Evolutionary conservation across 2,113 vertebrate genomes (phyloP).

Genomic region (Chaenocephalus aceratus): DNA sequence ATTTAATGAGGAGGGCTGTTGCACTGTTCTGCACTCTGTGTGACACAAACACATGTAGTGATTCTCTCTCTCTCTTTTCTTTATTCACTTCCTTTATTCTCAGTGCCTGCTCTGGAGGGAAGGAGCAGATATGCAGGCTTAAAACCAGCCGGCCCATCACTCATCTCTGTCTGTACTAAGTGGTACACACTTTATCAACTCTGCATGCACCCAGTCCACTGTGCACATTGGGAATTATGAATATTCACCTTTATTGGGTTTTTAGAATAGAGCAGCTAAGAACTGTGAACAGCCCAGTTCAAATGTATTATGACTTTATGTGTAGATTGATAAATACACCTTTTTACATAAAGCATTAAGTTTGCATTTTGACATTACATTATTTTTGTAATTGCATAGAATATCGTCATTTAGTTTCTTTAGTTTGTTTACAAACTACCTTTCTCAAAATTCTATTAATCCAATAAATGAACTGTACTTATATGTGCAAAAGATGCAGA

Average conservation of each 20-base stretch:
- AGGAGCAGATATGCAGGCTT: constrained; percentile 39
- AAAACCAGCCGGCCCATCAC: constrained; percentile 44
- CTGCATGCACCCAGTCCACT: not conserved
- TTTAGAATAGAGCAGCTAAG: not conserved
- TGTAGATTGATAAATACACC: not conserved
- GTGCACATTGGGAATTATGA: not conserved
- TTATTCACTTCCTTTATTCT: constrained; percentile 47
- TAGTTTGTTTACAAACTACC: too few species aligned
- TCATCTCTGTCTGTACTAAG: not conserved
- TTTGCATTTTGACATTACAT: too few species aligned
- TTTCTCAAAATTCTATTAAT: not conserved
- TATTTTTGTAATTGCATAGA: too few species aligned
- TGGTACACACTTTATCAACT: constrained; percentile 19
- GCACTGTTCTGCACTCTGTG: constrained; percentile 56
- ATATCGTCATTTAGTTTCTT: not conserved
- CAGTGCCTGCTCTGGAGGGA: constrained; percentile 31
- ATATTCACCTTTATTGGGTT: not conserved
- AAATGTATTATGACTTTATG: not conserved
- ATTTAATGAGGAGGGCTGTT: constrained; percentile 81
- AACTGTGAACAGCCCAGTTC: not conserved
- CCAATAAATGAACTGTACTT: not conserved
- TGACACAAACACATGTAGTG: constrained; percentile 75
- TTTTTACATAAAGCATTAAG: not conserved
- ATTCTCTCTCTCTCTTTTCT: constrained; percentile 55
- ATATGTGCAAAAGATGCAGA: not conserved